Conservation (phyloP, 2,888 invertebrate genomes). For the Drosophila koepferae region DNA sequence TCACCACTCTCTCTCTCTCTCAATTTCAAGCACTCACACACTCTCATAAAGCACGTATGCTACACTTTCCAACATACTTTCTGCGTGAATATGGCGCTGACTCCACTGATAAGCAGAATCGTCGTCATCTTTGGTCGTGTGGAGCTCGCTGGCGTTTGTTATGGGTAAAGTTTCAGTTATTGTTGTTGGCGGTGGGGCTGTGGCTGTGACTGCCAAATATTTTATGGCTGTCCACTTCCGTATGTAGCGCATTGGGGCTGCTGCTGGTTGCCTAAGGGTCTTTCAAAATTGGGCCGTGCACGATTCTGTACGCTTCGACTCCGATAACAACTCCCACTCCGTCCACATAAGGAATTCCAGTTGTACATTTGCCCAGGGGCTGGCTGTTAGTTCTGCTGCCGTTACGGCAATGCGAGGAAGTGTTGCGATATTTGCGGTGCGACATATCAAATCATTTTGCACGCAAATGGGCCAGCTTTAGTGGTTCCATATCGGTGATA, state of each 20-base stretch:
- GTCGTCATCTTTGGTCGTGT: constrained; percentile 21
- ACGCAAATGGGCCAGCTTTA: constrained; percentile 34
- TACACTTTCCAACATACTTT: constrained; percentile 60
- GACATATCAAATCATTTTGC: constrained; percentile 52
- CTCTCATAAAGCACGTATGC: no score
- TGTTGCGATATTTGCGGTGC: constrained; percentile 57
- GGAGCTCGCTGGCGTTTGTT: constrained; percentile 51
- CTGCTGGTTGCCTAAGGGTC: constrained; percentile 2
- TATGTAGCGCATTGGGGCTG: constrained; percentile 1
- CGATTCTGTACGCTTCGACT: neutral
- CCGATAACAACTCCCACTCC: neutral
- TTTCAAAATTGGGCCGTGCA: constrained; percentile 1
- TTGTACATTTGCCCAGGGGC: constrained; percentile 29
- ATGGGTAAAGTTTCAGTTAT: constrained; percentile 64
- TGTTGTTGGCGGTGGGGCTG: constrained; percentile 18
- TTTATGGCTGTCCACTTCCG: constrained; percentile 71
- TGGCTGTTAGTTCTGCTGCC: constrained; percentile 22
- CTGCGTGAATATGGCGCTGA: neutral
- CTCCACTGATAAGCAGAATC: constrained; percentile 58
- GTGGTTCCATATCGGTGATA: constrained; percentile 14
- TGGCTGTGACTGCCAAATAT: constrained; percentile 39
- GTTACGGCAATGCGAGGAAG: constrained; percentile 62
- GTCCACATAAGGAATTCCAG: constrained; percentile 24
- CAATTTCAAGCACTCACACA: no score
- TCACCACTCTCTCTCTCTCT: no score